Conservation (phyloP, 2,797 vertebrate species). For the Yasuhikotakia modesta region DNA sequence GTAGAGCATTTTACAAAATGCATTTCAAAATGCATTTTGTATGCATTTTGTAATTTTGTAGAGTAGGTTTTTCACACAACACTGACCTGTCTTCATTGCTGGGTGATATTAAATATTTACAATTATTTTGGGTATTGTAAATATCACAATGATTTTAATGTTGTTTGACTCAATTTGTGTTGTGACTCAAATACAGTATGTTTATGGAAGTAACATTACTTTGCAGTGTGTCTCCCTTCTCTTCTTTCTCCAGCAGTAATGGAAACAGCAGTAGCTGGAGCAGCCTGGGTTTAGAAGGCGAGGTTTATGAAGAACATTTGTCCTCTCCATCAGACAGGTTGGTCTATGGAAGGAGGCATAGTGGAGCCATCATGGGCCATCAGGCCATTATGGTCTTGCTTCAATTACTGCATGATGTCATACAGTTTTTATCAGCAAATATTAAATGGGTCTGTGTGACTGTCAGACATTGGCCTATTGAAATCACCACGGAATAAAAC, state of each 20-base stretch:
- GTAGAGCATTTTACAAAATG: too few relatives aligned
- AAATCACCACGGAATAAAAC: constrained; percentile 46
- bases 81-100: neutral
- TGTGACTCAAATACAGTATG: too few relatives aligned
- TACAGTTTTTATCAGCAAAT: constrained; percentile 68
- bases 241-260: constrained; percentile 93
- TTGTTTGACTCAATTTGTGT: too few relatives aligned
- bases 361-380: constrained; percentile 56
- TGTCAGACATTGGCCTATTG: constrained; percentile 51
- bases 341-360: constrained; percentile 78
- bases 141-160: too few relatives aligned
- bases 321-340: constrained; percentile 98
- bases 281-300: constrained; percentile 99
- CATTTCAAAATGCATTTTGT: too few relatives aligned
- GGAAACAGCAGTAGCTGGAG: constrained; percentile 99
- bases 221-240: constrained; percentile 62
- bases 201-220: constrained; percentile 14
- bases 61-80: neutral
- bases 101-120: neutral
- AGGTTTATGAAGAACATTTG: constrained; percentile 95
- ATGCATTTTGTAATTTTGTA: too few relatives aligned
- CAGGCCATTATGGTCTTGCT: constrained; percentile 61
- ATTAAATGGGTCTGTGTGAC: constrained; percentile 64
- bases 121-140: neutral
- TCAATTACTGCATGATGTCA: constrained; percentile 82